phyloP scores from a whole-genome alignment of 2,888 invertebrate genomes.

The Leptopilina drosophilae region DNA sequence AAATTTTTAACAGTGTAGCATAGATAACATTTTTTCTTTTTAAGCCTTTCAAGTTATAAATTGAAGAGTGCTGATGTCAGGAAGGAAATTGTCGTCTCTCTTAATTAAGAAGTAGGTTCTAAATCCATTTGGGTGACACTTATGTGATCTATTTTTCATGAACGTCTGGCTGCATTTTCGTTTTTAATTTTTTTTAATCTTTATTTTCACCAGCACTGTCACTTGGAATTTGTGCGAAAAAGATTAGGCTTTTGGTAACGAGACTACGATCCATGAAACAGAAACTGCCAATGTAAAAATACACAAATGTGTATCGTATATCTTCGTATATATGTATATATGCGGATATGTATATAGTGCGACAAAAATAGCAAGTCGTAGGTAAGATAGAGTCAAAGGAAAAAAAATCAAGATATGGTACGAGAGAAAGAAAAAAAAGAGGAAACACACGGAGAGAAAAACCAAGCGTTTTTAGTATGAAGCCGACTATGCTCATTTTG shows the following conservation, averaged over 20 bases:
- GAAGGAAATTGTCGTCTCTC: slow-evolving; percentile 27
- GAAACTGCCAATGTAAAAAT: slow-evolving; percentile 63
- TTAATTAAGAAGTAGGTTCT: slow-evolving; percentile 37
- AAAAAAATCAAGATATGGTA: slow-evolving; percentile 52
- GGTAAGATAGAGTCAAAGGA: slow-evolving; percentile 47
- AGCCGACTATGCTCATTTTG: too few species aligned
- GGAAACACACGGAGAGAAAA: too few species aligned
- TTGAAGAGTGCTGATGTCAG: slow-evolving; percentile 12
- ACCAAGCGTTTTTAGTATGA: too few species aligned
- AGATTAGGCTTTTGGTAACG: slow-evolving; percentile 49
- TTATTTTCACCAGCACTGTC: neutral
- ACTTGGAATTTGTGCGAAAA: slow-evolving; percentile 31
- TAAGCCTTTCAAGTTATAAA: neutral
- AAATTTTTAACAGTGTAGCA: too few species aligned
- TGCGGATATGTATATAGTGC: slow-evolving; percentile 1
- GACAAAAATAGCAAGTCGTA: slow-evolving; percentile 57
- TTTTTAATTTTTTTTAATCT: neutral
- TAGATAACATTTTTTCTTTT: too few species aligned
- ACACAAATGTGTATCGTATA: slow-evolving; percentile 63
- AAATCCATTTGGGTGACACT: slow-evolving; percentile 30
- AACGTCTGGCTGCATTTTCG: neutral
- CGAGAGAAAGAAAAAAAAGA: slow-evolving; percentile 46
- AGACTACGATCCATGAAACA: slow-evolving; percentile 46
- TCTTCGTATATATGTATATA: slow-evolving; percentile 59
- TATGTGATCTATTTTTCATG: slow-evolving; percentile 23